Evolutionary conservation across 2,797 vertebrate species (phyloP).

Genomic region (Eulemur albifrons): DNA sequence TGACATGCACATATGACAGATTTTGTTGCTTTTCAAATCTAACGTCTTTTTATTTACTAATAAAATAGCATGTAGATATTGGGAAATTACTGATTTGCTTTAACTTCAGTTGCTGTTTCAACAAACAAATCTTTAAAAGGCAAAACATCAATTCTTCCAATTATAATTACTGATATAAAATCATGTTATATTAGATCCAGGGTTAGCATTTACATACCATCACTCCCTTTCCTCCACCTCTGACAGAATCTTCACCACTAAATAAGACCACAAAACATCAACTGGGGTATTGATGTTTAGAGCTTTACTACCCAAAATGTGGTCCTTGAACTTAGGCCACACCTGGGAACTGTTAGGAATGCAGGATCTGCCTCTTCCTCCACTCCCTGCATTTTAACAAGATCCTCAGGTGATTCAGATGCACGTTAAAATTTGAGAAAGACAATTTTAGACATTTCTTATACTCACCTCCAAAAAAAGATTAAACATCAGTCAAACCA

Average conservation of each 20-base stretch:
- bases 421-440: background rate
- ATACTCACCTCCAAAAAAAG: background rate
- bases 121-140: conserved; percentile 5
- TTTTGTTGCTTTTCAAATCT: conserved; percentile 7
- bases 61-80: background rate
- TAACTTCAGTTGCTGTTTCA: conserved; percentile 8
- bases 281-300: background rate
- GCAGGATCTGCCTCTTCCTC: background rate
- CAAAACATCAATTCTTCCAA: background rate
- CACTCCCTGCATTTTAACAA: background rate
- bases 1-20: background rate
- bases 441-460: background rate
- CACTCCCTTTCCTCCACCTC: background rate
- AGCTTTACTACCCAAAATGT: background rate
- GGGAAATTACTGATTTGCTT: conserved; percentile 18
- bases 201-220: background rate
- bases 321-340: background rate
- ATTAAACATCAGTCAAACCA: background rate
- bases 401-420: background rate
- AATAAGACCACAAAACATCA: background rate
- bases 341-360: background rate
- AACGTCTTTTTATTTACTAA: conserved; percentile 14
- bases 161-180: background rate
- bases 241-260: background rate
- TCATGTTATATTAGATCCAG: background rate